These are phyloP conservation scores for Xanthorhoe spadicearia DNA, from an alignment of 2,888 invertebrate genomes.

Conservation along the genomic window DNA sequence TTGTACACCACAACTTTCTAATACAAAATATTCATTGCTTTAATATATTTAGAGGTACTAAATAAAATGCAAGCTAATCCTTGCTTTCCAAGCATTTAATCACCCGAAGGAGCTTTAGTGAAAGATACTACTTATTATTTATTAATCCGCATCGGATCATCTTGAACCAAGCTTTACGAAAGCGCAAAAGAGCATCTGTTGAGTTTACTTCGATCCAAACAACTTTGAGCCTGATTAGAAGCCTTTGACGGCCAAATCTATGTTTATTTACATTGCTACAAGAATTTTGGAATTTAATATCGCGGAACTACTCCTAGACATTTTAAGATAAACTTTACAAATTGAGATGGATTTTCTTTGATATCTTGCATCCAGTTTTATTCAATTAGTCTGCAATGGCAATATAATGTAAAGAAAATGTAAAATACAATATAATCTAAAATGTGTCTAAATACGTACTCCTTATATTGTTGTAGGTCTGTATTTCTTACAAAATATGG, in stretches of 20 bases:
- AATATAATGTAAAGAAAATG: too few relatives aligned
- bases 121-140: conserved; percentile 14
- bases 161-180: conserved; percentile 20
- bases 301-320: conserved; percentile 1
- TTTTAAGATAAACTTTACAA: background rate
- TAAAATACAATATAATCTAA: too few relatives aligned
- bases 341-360: background rate
- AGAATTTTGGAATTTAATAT: conserved; percentile 14
- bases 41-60: background rate
- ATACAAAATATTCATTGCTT: background rate
- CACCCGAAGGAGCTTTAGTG: conserved; percentile 14
- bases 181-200: conserved; percentile 20
- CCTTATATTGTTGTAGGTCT: too few relatives aligned
- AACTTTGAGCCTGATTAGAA: conserved; percentile 28
- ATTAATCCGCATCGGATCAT: conserved; percentile 20
- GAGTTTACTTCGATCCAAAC: conserved; percentile 4
- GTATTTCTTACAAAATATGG: too few relatives aligned
- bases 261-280: conserved; percentile 19
- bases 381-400: background rate
- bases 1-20: background rate
- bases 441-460: too few relatives aligned
- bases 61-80: background rate
- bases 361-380: background rate
- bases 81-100: conserved; percentile 9
- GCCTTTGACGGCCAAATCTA: conserved; percentile 20